Evolutionary conservation across 2,888 invertebrate species (phyloP), one percentile per base, ranked within the genome.

Genomic region (Meandrusa payeni): DNA sequence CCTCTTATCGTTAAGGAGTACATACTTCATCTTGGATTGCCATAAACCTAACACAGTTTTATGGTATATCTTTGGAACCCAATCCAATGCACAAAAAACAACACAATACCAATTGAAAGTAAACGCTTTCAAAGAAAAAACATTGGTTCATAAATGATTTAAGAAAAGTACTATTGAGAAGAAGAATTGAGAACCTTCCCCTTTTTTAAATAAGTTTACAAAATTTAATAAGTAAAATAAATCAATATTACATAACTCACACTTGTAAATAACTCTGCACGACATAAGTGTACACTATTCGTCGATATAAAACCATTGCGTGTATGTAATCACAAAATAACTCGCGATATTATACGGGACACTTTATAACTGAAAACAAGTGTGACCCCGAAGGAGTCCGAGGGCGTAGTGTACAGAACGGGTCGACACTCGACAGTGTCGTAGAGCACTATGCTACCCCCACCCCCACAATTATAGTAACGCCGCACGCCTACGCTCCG

Each of bases 401-500:
- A 51, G 51, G 63, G 54, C 59, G 59, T 69, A 80, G 68, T 79
- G 76, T 72, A 65, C 55, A 51, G 56, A 13, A 11, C 54, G 57
- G 59, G 50, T 48, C 54, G 54, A 54, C 54, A 61, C 49, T 48
- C 54, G 54, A 54, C 54, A 61, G 53, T 55, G 57, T 50, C 65
- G 66, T 70, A 76, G 76, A 78, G 70, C 83, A 79, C 77, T 79
- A 76, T 70, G 64, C 51, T 50, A 57, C 53, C 58, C 49, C 46
- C 51, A 50, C 69, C 42, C 52, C 50, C 56, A 79, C 83, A 83
- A 80, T 83, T 82, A 87, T 79, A 78, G 76, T 86, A 87, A 78
- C 81, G 74, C 76, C 62, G 55, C 57, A 59, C 60, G 59, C 57
- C 55, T 54, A 54, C 59, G 53, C 54, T 56, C 46, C 51, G 51